phyloP scores from a whole-genome alignment of 2,888 invertebrate species.

The Cantharis lateralis region DNA sequence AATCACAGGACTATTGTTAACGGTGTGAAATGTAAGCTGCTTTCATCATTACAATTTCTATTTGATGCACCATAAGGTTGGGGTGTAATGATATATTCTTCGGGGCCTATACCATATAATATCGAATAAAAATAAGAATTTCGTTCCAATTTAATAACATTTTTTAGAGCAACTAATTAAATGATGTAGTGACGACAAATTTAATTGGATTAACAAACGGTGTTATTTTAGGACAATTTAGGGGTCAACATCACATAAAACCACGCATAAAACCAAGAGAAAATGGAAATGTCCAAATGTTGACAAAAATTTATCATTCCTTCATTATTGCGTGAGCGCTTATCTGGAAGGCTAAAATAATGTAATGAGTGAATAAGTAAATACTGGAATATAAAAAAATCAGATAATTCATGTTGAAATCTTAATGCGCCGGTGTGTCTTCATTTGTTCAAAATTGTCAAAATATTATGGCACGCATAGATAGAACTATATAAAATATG shows the following conservation, averaged over 20 bases:
- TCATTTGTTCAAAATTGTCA: slow-evolving; percentile 35
- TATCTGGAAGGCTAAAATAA: slow-evolving; percentile 19
- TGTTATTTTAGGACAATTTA: slow-evolving; percentile 3
- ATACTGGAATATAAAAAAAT: slow-evolving; percentile 26
- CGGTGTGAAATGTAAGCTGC: slow-evolving; percentile 56
- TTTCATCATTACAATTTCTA: slow-evolving; percentile 32
- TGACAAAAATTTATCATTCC: slow-evolving; percentile 20
- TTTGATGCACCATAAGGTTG: slow-evolving; percentile 26
- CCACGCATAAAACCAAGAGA: neutral
- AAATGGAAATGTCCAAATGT: slow-evolving; percentile 9
- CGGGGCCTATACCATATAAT: slow-evolving; percentile 6
- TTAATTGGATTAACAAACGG: neutral
- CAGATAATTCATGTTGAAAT: slow-evolving; percentile 40
- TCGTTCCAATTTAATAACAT: neutral
- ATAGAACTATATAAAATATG: slow-evolving; percentile 21
- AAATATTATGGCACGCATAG: slow-evolving; percentile 28
- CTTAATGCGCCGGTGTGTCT: slow-evolving; percentile 38
- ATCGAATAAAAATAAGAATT: slow-evolving; percentile 5
- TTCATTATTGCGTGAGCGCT: slow-evolving; percentile 18
- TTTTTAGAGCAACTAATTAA: neutral
- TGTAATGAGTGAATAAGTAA: slow-evolving; percentile 24
- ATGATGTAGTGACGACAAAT: neutral
- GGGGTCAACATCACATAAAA: neutral
- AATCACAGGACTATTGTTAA: slow-evolving; percentile 56
- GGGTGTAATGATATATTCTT: slow-evolving; percentile 23